Conservation (phyloP, 2,113 vertebrate genomes). For the Platanista minor region DNA sequence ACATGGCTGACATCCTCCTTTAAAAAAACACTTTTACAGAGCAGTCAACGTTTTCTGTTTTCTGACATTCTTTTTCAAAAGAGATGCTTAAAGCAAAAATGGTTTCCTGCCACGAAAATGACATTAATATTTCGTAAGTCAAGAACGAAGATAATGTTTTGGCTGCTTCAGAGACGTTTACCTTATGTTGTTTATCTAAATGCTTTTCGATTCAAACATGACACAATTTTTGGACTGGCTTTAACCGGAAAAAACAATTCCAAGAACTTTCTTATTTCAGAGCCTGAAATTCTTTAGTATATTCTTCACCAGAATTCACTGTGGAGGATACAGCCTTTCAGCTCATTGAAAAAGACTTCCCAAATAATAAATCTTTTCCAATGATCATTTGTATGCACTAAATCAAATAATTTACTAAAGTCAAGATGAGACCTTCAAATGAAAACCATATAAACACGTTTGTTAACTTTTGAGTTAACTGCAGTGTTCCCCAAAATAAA, state of each 20-base stretch:
- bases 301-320: constrained; percentile 65
- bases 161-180: constrained; percentile 75
- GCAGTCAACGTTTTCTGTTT: constrained; percentile 60
- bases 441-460: not conserved
- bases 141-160: constrained; percentile 77
- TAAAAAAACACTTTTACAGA: constrained; percentile 48
- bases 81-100: constrained; percentile 64
- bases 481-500: not conserved
- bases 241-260: constrained; percentile 75
- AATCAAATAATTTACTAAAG: constrained; percentile 33
- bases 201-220: constrained; percentile 76
- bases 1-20: not conserved
- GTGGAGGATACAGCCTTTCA: constrained; percentile 44
- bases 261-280: constrained; percentile 73
- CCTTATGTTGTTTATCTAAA: constrained; percentile 79
- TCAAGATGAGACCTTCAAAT: not conserved
- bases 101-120: constrained; percentile 75
- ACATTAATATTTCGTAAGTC: constrained; percentile 79
- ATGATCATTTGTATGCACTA: not conserved
- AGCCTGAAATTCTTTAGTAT: constrained; percentile 65
- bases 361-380: constrained; percentile 54
- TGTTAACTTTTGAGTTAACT: constrained; percentile 41
- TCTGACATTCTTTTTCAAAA: constrained; percentile 71
- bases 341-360: constrained; percentile 55
- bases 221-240: constrained; percentile 75